A percentile compares a stretch with the other conserved stretches of the same genome.
Evolutionary conservation across 2,113 vertebrate genomes (phyloP).

Genomic region (Silurus meridionalis): DNA sequence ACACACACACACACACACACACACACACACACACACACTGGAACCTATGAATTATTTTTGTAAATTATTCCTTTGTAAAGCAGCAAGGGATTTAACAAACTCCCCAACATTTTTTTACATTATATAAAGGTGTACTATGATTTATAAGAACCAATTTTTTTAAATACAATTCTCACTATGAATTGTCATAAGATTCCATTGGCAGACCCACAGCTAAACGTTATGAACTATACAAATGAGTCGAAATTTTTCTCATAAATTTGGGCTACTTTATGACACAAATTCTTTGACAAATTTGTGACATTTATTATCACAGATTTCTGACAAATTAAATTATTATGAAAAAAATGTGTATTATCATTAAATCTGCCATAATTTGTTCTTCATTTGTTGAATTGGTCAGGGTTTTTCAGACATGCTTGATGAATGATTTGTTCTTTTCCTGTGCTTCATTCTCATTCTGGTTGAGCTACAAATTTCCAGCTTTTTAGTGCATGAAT

Average conservation of each 20-base stretch:
- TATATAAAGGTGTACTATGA: background rate
- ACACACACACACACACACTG: background rate
- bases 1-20: too few species aligned
- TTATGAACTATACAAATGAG: too few species aligned
- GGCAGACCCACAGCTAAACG: too few species aligned
- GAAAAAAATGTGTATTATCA: too few species aligned
- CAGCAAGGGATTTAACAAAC: background rate
- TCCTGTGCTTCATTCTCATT: background rate
- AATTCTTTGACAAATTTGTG: too few species aligned
- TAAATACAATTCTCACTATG: background rate
- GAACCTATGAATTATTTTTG: background rate
- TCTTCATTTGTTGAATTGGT: background rate
- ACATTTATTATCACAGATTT: too few species aligned
- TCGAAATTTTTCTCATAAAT: too few species aligned
- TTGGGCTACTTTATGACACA: too few species aligned
- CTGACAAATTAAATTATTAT: too few species aligned
- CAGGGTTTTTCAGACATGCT: background rate
- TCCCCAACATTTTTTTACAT: background rate
- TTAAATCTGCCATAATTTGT: background rate
- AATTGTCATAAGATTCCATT: background rate
- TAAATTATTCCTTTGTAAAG: background rate
- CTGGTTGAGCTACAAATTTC: background rate
- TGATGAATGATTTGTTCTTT: background rate
- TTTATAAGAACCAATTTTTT: background rate
- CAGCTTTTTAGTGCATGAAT: background rate